Conservation (phyloP, 1,140 invertebrate species). For the Drosophila parvula region DNA sequence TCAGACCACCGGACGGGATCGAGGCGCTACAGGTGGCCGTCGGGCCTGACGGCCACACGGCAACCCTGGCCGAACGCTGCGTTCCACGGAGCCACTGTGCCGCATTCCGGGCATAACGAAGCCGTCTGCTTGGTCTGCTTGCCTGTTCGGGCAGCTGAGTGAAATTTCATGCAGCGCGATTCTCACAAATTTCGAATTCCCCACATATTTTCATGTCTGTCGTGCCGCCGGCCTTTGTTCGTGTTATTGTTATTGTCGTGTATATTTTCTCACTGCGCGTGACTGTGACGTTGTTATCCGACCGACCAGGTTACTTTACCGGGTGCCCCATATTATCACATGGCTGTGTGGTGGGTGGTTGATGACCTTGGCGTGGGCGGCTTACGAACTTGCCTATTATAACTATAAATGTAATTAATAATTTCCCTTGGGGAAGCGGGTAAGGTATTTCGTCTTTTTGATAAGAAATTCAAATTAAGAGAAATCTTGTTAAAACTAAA, state of each 20-base stretch:
- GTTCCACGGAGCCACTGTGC: slow-evolving; percentile 51
- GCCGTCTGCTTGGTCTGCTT: slow-evolving; percentile 70
- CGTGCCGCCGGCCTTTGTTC: slow-evolving; percentile 47
- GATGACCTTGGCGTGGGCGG: slow-evolving; percentile 4
- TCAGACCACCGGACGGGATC: slow-evolving; percentile 25
- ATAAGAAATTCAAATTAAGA: neutral
- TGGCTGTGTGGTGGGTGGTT: neutral
- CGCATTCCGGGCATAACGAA: slow-evolving; percentile 75
- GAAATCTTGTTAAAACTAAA: neutral
- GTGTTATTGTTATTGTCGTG: slow-evolving; percentile 28
- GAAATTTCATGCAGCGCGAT: slow-evolving; percentile 82
- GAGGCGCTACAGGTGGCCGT: slow-evolving; percentile 32
- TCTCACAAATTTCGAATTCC: slow-evolving; percentile 83
- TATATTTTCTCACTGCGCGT: slow-evolving; percentile 28
- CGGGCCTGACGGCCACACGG: neutral
- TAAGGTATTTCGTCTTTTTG: no score
- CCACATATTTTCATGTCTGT: slow-evolving; percentile 75
- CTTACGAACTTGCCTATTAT: neutral
- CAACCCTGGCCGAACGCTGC: slow-evolving; percentile 28
- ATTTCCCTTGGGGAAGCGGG: neutral
- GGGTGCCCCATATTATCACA: neutral
- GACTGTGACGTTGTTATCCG: slow-evolving; percentile 10
- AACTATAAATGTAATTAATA: neutral
- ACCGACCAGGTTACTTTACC: neutral
- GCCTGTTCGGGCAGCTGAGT: slow-evolving; percentile 78